Conservation (phyloP, 2,888 invertebrate genomes). For the Pterostichus niger region DNA sequence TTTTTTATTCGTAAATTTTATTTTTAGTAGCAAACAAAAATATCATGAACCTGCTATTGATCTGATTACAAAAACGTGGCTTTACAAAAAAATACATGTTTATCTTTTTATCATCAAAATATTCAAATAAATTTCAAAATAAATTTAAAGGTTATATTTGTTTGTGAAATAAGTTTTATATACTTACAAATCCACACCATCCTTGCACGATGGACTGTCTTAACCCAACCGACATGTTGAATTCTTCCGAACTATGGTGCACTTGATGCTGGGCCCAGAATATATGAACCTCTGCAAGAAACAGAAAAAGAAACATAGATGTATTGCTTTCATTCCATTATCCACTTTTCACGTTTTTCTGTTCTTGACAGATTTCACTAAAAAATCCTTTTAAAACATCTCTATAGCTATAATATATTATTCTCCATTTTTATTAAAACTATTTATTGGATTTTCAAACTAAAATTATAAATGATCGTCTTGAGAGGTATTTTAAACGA, state of each 20-base stretch:
- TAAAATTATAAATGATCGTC: constrained; percentile 43
- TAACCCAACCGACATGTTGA: constrained; percentile 91
- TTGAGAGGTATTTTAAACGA: constrained; percentile 6
- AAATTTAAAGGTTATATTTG: too few species aligned
- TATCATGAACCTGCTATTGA: neutral
- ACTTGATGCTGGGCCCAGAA: constrained; percentile 95
- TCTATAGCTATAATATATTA: neutral
- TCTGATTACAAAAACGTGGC: constrained; percentile 1
- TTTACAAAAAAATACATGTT: neutral
- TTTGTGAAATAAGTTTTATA: neutral
- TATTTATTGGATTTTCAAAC: neutral
- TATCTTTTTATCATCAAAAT: too few species aligned
- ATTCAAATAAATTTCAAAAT: too few species aligned
- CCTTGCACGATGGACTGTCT: constrained; percentile 90
- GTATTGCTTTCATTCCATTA: constrained; percentile 4
- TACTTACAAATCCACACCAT: constrained; percentile 89
- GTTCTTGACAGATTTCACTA: constrained; percentile 13
- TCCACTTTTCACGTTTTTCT: neutral
- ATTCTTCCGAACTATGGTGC: constrained; percentile 94
- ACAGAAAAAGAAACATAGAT: constrained; percentile 35
- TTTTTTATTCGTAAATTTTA: neutral
- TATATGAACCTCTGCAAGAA: constrained; percentile 87
- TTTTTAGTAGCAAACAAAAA: neutral
- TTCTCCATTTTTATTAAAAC: constrained; percentile 14
- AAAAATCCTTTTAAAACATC: constrained; percentile 3